These are phyloP conservation scores for Gymnosoma rotundatum DNA, from an alignment of 2,888 invertebrate genomes.

Conservation along the genomic window DNA sequence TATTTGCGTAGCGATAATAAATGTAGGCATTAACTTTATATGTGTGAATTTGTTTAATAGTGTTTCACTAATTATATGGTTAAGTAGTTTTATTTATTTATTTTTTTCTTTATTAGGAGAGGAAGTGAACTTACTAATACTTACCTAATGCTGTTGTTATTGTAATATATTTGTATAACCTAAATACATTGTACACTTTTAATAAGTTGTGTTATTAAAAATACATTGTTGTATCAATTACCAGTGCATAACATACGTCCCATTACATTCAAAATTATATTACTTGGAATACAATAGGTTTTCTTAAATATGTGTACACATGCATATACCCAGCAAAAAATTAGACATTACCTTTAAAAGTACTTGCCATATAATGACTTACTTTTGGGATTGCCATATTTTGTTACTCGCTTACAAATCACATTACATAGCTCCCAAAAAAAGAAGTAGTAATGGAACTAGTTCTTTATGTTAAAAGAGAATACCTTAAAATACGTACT, in stretches of 20 bases:
- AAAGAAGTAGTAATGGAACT: too few species aligned
- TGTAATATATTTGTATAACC: constrained; percentile 4
- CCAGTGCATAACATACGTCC: neutral
- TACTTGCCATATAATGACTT: too few species aligned
- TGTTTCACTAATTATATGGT: constrained; percentile 51
- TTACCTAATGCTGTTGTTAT: constrained; percentile 11
- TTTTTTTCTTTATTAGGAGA: constrained; percentile 19
- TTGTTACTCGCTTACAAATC: too few species aligned
- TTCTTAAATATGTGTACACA: too few species aligned
- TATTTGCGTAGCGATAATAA: neutral
- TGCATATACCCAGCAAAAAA: too few species aligned
- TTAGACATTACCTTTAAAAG: too few species aligned
- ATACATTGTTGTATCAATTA: constrained; percentile 23
- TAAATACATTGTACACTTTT: neutral
- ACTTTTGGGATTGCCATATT: too few species aligned
- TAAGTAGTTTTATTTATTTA: neutral
- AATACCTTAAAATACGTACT: too few species aligned
- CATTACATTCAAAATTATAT: constrained; percentile 16
- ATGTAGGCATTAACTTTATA: neutral
- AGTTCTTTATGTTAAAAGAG: too few species aligned
- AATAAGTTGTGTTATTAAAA: neutral
- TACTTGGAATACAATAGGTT: constrained; percentile 20
- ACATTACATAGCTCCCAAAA: too few species aligned
- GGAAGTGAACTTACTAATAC: constrained; percentile 50
- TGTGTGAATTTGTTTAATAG: neutral